Percentiles rank a stretch among this genome's conserved stretches.
Conservation (phyloP, 1,140 invertebrate genomes). For the Drosophila arawakana region DNA sequence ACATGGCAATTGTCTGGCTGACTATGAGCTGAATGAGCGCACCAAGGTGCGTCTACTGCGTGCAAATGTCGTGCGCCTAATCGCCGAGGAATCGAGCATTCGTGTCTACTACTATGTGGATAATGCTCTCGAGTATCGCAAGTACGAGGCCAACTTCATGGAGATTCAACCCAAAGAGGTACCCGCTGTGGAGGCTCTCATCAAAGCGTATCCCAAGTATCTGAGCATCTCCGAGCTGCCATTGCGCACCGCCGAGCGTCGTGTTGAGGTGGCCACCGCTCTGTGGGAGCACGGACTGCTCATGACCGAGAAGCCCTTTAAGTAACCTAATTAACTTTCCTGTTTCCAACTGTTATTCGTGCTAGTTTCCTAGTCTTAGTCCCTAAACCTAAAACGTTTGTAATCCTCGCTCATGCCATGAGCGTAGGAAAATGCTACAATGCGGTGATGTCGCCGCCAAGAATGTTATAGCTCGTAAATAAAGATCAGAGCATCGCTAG, state of each 20-base stretch:
- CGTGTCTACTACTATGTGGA: slow-evolving; percentile 92
- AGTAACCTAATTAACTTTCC: not conserved
- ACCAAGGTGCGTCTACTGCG: slow-evolving; percentile 90
- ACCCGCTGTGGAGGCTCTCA: slow-evolving; percentile 89
- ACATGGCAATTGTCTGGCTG: slow-evolving; percentile 87
- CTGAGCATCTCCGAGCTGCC: slow-evolving; percentile 90
- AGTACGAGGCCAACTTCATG: slow-evolving; percentile 91
- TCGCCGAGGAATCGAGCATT: slow-evolving; percentile 87
- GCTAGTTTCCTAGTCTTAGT: too few relatives aligned
- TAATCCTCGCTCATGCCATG: too few relatives aligned
- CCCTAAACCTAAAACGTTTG: too few relatives aligned
- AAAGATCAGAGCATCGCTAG: not conserved
- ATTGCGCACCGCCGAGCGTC: slow-evolving; percentile 86
- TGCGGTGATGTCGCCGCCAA: not conserved
- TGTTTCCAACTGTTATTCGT: not conserved
- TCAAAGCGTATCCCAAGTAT: slow-evolving; percentile 91
- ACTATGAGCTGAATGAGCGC: slow-evolving; percentile 88
- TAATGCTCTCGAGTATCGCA: slow-evolving; percentile 94
- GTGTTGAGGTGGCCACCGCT: slow-evolving; percentile 87
- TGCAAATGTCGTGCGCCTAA: slow-evolving; percentile 89
- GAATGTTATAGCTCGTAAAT: not conserved
- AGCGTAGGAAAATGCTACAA: too few relatives aligned
- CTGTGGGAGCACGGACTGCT: slow-evolving; percentile 91
- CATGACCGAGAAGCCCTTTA: slow-evolving; percentile 87
- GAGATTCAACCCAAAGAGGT: slow-evolving; percentile 89